Evolutionary conservation across 2,888 invertebrate species (phyloP).

Genomic region (Synanthedon tipuliformis): DNA sequence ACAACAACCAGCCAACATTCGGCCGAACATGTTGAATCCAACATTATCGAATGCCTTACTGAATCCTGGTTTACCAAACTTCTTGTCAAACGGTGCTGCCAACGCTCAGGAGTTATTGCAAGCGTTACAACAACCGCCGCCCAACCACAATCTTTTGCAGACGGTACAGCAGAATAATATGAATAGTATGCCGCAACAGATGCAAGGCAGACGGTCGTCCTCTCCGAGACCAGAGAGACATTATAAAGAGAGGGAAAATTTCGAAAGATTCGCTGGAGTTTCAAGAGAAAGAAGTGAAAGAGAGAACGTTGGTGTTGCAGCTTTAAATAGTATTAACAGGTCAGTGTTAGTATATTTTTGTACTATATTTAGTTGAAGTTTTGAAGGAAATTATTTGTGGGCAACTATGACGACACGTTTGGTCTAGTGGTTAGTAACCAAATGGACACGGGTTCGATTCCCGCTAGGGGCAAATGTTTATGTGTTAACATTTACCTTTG

Average conservation of each 20-base stretch:
- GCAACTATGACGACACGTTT: too few relatives aligned
- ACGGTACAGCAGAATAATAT: conserved; percentile 61
- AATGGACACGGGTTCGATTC: too few relatives aligned
- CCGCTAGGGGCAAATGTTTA: too few relatives aligned
- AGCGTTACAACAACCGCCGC: conserved; percentile 76
- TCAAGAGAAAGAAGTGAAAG: conserved; percentile 65
- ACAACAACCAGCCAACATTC: conserved; percentile 52
- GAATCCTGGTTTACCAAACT: conserved; percentile 78
- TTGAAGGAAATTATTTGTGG: too few relatives aligned
- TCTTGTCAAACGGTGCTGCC: conserved; percentile 76
- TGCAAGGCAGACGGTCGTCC: conserved; percentile 61
- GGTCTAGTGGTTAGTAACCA: too few relatives aligned
- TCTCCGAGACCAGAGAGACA: conserved; percentile 58
- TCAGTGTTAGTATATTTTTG: conserved; percentile 26
- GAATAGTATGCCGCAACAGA: conserved; percentile 59
- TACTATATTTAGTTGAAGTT: too few relatives aligned
- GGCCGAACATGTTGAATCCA: conserved; percentile 69
- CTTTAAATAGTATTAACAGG: conserved; percentile 77
- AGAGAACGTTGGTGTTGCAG: conserved; percentile 66
- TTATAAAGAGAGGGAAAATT: conserved; percentile 63
- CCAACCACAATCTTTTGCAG: conserved; percentile 57
- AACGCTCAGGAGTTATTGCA: conserved; percentile 81
- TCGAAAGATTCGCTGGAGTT: conserved; percentile 52
- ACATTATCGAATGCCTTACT: conserved; percentile 76
- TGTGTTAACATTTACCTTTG: too few relatives aligned